A percentile compares a stretch with the other conserved stretches of the same genome.
Evolutionary conservation across 2,113 vertebrate genomes (phyloP).

Genomic region (Ceratotherium simum): DNA sequence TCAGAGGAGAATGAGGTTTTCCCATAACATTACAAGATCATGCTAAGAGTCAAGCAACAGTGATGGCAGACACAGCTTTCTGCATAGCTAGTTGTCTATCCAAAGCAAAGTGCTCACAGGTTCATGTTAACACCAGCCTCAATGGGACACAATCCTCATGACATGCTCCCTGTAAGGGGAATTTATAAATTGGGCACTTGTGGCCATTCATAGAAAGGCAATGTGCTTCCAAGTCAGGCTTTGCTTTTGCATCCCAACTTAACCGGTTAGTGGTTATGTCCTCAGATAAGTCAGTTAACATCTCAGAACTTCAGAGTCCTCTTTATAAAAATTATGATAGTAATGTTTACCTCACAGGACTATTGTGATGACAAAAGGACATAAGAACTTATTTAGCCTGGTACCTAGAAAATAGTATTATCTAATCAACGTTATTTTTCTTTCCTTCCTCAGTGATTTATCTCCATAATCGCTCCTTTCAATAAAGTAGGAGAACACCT

Average conservation of each 20-base stretch:
- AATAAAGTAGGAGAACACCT: neutral
- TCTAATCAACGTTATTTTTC: neutral
- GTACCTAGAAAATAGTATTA: neutral
- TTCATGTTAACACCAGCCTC: neutral
- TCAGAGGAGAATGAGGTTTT: neutral
- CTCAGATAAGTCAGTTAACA: neutral
- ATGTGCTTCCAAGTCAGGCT: neutral
- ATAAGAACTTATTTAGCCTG: neutral
- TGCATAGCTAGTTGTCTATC: no score
- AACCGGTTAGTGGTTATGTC: neutral
- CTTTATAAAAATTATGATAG: neutral
- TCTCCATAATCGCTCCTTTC: neutral
- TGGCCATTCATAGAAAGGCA: neutral
- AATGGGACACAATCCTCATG: neutral
- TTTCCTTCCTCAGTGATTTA: slow-evolving; percentile 1
- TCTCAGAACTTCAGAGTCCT: neutral
- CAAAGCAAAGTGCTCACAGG: neutral
- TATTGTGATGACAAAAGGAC: neutral
- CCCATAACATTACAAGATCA: neutral
- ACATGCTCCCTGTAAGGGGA: neutral
- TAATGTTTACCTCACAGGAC: neutral
- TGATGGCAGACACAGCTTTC: neutral
- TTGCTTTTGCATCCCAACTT: neutral
- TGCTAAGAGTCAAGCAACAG: neutral
- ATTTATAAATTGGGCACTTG: neutral